Base-by-base conservation (phyloP, 2,888 invertebrate genomes). In the Volucella inflata region DNA sequence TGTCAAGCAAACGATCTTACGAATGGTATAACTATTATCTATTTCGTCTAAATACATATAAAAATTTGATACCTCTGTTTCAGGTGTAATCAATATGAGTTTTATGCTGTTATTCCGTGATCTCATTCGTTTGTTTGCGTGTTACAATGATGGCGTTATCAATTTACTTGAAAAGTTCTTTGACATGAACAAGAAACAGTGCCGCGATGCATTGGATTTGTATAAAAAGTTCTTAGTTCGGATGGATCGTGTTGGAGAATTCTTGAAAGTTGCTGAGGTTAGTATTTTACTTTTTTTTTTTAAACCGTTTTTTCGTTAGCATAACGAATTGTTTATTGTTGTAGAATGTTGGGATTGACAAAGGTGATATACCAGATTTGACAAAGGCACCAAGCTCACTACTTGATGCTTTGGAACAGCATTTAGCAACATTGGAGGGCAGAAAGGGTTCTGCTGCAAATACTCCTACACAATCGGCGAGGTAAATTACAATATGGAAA, bases 121-220 rank as follows among this genome's bases (percentile, higher is more conserved):
- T 94, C 95, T 99, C 91, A 99, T 99, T 91, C 95, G 99, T 87
- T 94, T 99, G 89, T 99, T 99, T 93, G 99, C 99, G 84, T 99
- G 99, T 93, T 99, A 99, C 94, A 99, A 99, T 93, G 99, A 99
- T 93, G 99, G 99, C 88, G 98, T 99, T 89, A 99, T 99, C 90
- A 99, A 99, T 93, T 94, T 99, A 88, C 94, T 99, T 93, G 99
- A 99, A 94, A 99, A 99, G 93, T 99, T 98, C 94, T 99, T 99
- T 93, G 98, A 99, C 92, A 99, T 99, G 99, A 99, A 99, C 93
- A 99, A 99, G 93, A 99, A 99, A 93, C 98, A 99, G 92, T 98
- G 98, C 90, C 96, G 98, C 89, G 99, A 99, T 91, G 99, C 98
- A 89, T 94, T 99, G 92, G 99, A 99, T 91, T 95, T 99, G 90